Evolutionary conservation across 2,113 vertebrate genomes (phyloP).

Genomic region (Mionectes macconnelli): DNA sequence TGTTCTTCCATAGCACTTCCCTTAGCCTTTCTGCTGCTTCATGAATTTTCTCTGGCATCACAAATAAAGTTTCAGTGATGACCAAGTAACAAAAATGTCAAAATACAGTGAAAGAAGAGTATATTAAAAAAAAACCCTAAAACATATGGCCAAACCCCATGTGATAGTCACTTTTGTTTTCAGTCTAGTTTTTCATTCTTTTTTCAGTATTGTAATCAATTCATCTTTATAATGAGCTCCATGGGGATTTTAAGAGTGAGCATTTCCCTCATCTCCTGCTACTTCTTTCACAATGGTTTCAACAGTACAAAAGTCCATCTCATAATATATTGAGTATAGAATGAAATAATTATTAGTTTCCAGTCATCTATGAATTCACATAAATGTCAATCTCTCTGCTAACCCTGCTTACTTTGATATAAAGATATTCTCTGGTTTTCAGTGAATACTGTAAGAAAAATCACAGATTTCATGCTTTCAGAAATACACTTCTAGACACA

Average conservation of each 20-base stretch:
- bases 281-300: not conserved
- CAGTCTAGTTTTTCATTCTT: not conserved
- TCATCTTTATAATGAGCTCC: constrained; percentile 34
- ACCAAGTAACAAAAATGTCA: not conserved
- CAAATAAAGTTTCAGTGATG: not conserved
- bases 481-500: not conserved
- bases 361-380: not conserved
- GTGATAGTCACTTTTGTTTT: not conserved
- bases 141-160: not conserved
- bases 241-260: not conserved
- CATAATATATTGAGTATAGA: constrained; percentile 4
- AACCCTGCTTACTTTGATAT: not conserved
- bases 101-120: not conserved
- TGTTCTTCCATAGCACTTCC: not conserved
- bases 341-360: constrained; percentile 26
- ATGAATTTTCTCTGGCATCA: not conserved
- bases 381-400: not conserved
- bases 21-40: not conserved
- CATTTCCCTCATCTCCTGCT: not conserved
- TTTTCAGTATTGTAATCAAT: not conserved
- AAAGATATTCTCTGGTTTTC: not conserved
- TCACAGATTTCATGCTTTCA: not conserved
- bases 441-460: not conserved
- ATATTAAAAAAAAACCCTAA: not conserved
- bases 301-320: not conserved